Conservation (phyloP, 2,113 vertebrate species). For the Gobiocypris rarus region DNA sequence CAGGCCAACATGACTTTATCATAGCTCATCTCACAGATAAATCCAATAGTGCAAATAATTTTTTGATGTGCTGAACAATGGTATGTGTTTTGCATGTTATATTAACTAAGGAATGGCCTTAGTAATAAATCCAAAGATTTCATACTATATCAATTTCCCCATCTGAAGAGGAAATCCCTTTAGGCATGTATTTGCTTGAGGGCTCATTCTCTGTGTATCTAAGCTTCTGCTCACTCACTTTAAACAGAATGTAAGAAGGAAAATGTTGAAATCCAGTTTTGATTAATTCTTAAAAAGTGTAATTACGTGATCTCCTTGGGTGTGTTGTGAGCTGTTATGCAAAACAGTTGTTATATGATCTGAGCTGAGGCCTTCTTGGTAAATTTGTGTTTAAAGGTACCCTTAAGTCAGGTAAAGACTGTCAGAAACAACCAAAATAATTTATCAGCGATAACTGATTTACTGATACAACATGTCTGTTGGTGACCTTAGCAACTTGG, state of each 20-base stretch:
- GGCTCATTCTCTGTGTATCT: background rate
- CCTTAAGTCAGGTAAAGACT: slow-evolving; percentile 13
- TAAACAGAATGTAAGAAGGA: background rate
- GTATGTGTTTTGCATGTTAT: slow-evolving; percentile 6
- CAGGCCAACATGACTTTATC: slow-evolving; percentile 6
- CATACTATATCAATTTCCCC: background rate
- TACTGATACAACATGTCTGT: slow-evolving; percentile 30
- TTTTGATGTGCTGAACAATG: slow-evolving; percentile 1
- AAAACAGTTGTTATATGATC: slow-evolving; percentile 52
- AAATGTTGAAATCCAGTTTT: background rate
- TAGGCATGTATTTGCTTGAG: background rate
- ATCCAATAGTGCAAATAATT: background rate
- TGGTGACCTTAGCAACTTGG: slow-evolving; percentile 32
- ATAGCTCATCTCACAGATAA: slow-evolving; percentile 28
- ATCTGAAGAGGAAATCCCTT: background rate
- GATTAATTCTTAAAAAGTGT: background rate
- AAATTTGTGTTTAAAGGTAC: slow-evolving; percentile 21
- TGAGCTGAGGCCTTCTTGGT: slow-evolving; percentile 18
- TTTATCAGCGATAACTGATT: slow-evolving; percentile 13
- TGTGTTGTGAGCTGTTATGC: slow-evolving; percentile 58
- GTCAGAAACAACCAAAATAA: slow-evolving; percentile 24
- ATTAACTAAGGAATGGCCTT: background rate
- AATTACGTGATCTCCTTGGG: background rate
- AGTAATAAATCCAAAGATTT: slow-evolving; percentile 7
- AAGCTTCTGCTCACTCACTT: background rate